A percentile compares a stretch with the other conserved stretches of the same genome.
Evolutionary conservation across 2,797 vertebrate genomes (phyloP).

Genomic region (Cuculus canorus): DNA sequence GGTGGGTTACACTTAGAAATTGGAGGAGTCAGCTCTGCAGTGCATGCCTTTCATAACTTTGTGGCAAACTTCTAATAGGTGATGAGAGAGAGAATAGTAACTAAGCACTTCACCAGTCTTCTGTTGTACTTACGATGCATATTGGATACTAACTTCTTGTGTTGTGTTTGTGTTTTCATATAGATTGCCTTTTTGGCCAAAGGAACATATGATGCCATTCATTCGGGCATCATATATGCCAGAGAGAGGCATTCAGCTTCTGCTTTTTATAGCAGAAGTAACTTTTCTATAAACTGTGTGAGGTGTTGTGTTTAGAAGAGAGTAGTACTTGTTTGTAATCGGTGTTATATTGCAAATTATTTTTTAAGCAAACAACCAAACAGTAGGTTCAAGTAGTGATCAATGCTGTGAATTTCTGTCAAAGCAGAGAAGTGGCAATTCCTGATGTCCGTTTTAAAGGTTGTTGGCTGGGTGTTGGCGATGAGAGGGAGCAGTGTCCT

Average conservation of each 20-base stretch:
- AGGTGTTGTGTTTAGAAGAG: neutral
- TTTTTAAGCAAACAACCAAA: neutral
- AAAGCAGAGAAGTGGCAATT: neutral
- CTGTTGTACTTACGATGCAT: rapidly evolving
- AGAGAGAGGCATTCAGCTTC: neutral
- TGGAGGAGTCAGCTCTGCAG: neutral
- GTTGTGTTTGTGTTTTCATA: neutral
- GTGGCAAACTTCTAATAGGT: neutral
- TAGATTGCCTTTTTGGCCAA: neutral
- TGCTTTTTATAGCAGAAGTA: neutral
- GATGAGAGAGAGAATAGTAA: neutral
- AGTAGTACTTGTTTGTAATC: neutral
- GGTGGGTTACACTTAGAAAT: neutral
- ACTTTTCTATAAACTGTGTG: neutral
- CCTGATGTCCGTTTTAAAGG: neutral
- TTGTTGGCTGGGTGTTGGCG: neutral
- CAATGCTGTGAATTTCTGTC: neutral
- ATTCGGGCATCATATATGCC: neutral
- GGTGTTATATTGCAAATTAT: neutral
- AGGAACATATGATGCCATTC: neutral
- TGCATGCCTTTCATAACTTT: neutral
- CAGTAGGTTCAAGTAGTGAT: neutral
- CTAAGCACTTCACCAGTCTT: neutral
- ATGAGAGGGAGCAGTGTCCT: neutral
- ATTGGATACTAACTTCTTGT: neutral